Evolutionary conservation across 1,140 invertebrate genomes (phyloP).

Genomic region (Drosophila jambulina): DNA sequence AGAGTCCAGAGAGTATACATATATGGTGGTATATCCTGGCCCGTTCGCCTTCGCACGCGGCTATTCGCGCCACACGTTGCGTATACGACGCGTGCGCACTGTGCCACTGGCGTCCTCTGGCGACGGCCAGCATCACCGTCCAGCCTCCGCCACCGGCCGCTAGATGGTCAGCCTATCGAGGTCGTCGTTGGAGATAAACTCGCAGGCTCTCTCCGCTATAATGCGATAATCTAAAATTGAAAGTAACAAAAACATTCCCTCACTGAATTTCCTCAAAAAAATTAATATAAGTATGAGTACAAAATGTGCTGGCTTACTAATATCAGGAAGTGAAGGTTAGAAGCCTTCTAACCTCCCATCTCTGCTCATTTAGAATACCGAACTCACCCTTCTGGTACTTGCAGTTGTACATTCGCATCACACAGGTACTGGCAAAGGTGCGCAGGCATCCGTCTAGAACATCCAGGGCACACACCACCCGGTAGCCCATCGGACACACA

Average conservation of each 20-base stretch:
- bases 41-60: slow-evolving; percentile 6
- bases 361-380: not conserved
- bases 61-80: slow-evolving; percentile 19
- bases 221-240: slow-evolving; percentile 54
- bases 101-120: slow-evolving; percentile 11
- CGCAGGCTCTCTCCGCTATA: slow-evolving; percentile 58
- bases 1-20: slow-evolving; percentile 55
- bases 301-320: not conserved
- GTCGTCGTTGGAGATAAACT: slow-evolving; percentile 62
- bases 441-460: slow-evolving; percentile 58
- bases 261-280: not conserved
- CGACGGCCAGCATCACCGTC: not conserved
- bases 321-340: not conserved
- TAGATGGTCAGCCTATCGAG: slow-evolving; percentile 51
- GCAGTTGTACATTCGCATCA: slow-evolving; percentile 71
- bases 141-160: not conserved
- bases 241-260: not conserved
- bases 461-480: slow-evolving; percentile 65
- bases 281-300: not conserved
- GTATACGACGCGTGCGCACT: slow-evolving; percentile 46
- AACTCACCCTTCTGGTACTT: slow-evolving; percentile 67
- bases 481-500: slow-evolving; percentile 62
- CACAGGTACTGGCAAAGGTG: slow-evolving; percentile 64
- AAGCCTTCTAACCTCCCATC: not conserved
- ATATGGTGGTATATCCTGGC: slow-evolving; percentile 38